phyloP scores from a whole-genome alignment of 2,888 invertebrate species.

The Pyrgus malvae region DNA sequence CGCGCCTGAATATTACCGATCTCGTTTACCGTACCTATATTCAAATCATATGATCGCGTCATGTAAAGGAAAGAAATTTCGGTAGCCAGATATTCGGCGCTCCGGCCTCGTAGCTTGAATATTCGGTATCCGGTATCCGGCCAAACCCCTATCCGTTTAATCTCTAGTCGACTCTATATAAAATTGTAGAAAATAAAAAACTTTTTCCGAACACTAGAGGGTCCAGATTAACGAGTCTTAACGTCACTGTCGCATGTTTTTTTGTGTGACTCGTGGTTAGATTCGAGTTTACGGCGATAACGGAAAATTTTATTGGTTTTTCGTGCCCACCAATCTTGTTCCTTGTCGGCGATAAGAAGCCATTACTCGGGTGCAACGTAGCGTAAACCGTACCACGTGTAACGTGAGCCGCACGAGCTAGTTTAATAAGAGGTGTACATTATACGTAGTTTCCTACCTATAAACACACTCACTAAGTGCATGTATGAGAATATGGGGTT shows the following conservation, averaged over 20 bases:
- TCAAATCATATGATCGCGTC: too few relatives aligned
- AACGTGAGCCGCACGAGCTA: constrained; percentile 34
- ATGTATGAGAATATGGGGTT: too few relatives aligned
- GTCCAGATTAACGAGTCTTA: constrained; percentile 45
- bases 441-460: neutral
- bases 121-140: too few relatives aligned
- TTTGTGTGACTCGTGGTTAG: constrained; percentile 54
- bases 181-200: too few relatives aligned
- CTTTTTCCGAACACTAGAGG: too few relatives aligned
- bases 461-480: neutral
- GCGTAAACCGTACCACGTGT: constrained; percentile 41
- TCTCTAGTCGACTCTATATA: too few relatives aligned
- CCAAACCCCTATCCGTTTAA: too few relatives aligned
- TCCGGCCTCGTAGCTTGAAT: too few relatives aligned
- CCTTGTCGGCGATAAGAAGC: constrained; percentile 59
- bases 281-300: constrained; percentile 52
- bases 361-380: constrained; percentile 48
- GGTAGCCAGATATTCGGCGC: too few relatives aligned
- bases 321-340: constrained; percentile 61
- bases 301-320: constrained; percentile 66
- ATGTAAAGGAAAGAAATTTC: too few relatives aligned
- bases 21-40: too few relatives aligned
- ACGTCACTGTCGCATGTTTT: constrained; percentile 34
- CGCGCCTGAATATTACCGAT: too few relatives aligned
- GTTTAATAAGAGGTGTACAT: neutral